Conservation (phyloP, 2,888 invertebrate genomes). For the Agonopterix alstromeriana region DNA sequence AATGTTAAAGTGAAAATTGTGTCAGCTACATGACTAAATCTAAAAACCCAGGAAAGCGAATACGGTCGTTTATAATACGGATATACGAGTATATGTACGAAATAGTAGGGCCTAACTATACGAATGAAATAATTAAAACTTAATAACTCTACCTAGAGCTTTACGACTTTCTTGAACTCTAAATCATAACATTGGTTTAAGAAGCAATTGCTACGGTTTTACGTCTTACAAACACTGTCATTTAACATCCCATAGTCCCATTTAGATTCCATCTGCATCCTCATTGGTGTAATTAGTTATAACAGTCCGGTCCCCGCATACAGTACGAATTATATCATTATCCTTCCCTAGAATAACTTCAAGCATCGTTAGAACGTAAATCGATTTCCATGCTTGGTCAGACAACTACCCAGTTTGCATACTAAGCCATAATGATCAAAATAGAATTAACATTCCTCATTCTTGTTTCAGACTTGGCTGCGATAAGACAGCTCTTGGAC, state of each 20-base stretch:
- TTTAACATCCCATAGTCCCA: constrained; percentile 21
- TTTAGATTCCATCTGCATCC: constrained; percentile 30
- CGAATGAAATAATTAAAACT: too few species aligned
- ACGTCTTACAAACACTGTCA: constrained; percentile 18
- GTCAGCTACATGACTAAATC: too few species aligned
- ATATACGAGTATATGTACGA: too few species aligned
- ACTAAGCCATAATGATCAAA: constrained; percentile 18
- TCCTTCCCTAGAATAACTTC: constrained; percentile 37
- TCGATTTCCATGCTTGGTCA: constrained; percentile 40
- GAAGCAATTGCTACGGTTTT: neutral
- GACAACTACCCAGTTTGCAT: constrained; percentile 26
- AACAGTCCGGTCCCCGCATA: constrained; percentile 24
- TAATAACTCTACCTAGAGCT: too few species aligned
- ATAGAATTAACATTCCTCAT: constrained; percentile 13
- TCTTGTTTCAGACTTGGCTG: constrained; percentile 85
- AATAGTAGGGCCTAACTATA: too few species aligned
- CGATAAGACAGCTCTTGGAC: constrained; percentile 87
- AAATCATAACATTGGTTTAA: neutral
- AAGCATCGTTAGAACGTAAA: constrained; percentile 48
- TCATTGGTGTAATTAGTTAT: constrained; percentile 35
- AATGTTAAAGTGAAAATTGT: too few species aligned
- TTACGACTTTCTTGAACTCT: too few species aligned
- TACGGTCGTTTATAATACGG: too few species aligned
- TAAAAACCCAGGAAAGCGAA: too few species aligned
- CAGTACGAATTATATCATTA: constrained; percentile 35